Percentiles rank a stretch among this genome's conserved stretches.
Conservation (phyloP, 2,113 vertebrate genomes). For the Synchiropus splendidus region DNA sequence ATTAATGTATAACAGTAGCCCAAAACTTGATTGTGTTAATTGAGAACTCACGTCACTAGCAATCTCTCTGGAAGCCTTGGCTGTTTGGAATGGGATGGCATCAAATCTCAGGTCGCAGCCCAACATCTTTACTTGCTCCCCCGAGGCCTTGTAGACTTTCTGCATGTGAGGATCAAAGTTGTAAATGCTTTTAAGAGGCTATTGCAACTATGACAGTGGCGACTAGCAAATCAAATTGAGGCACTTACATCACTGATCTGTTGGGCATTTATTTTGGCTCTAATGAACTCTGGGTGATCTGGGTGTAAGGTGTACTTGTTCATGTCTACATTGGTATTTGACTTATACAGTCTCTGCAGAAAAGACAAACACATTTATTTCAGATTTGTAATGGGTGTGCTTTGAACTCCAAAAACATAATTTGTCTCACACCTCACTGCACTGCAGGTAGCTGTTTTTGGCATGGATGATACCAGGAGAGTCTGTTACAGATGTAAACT, state of each 20-base stretch:
- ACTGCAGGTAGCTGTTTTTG: conserved; percentile 76
- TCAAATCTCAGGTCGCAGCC: conserved; percentile 88
- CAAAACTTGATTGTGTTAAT: too few relatives aligned
- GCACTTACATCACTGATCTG: conserved; percentile 84
- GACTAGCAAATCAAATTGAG: neutral
- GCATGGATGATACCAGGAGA: conserved; percentile 88
- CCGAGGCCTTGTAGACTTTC: conserved; percentile 89
- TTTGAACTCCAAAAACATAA: too few relatives aligned
- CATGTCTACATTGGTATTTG: conserved; percentile 69
- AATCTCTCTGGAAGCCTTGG: conserved; percentile 88
- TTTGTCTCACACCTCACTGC: conserved; percentile 51
- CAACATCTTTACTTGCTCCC: conserved; percentile 78
- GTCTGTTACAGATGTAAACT: conserved; percentile 84
- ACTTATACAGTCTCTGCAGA: conserved; percentile 82
- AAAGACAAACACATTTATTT: conserved; percentile 4
- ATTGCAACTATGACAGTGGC: neutral
- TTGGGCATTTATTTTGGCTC: conserved; percentile 83
- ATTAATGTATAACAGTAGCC: too few relatives aligned
- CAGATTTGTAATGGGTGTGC: too few relatives aligned
- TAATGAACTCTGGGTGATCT: conserved; percentile 85
- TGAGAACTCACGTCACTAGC: conserved; percentile 97
- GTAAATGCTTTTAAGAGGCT: neutral
- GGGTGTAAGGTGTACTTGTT: conserved; percentile 81
- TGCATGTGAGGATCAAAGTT: conserved; percentile 39
- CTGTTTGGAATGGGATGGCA: conserved; percentile 96